A percentile compares a stretch with the other conserved stretches of the same genome.
These are phyloP conservation scores for Cepaea nemoralis DNA, from an alignment of 1,140 invertebrate species.

Conservation along the genomic window DNA sequence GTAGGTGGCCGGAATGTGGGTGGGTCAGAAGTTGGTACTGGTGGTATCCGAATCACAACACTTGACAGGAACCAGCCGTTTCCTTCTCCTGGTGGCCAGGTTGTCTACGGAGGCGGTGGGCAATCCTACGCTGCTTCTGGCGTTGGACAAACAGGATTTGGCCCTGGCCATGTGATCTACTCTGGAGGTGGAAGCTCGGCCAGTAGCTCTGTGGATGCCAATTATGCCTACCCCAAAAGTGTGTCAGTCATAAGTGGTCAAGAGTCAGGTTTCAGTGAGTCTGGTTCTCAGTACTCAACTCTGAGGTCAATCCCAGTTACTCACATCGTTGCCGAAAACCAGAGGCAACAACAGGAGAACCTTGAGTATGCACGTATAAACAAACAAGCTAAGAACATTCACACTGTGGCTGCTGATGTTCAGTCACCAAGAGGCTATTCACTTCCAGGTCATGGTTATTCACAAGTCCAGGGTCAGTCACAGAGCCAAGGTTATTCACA, in stretches of 20 bases:
- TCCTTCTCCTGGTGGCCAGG: conserved; percentile 23
- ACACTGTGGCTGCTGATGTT: not conserved
- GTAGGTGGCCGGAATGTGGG: conserved; percentile 22
- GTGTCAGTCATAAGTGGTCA: not conserved
- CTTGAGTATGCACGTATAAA: conserved; percentile 35
- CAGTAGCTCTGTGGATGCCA: conserved; percentile 14
- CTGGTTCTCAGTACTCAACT: conserved; percentile 25
- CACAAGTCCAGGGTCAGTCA: not conserved
- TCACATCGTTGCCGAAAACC: not conserved
- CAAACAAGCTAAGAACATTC: conserved; percentile 14
- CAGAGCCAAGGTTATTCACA: too few species aligned
- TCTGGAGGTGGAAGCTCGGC: conserved; percentile 19
- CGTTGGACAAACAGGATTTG: not conserved
- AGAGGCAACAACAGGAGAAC: conserved; percentile 17
- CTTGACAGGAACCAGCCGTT: conserved; percentile 20
- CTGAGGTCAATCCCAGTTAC: conserved; percentile 30
- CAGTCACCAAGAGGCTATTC: not conserved
- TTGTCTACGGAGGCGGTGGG: not conserved
- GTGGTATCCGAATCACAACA: conserved; percentile 26
- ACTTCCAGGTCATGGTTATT: not conserved
- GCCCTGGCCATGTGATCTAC: conserved; percentile 12
- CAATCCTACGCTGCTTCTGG: not conserved
- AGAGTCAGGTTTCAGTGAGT: conserved; percentile 7
- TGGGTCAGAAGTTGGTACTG: conserved; percentile 20
- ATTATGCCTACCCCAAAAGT: conserved; percentile 28